Evolutionary conservation across 2,797 vertebrate genomes (phyloP), one percentile per base, ranked within the genome.

Genomic region (Argya squamiceps): DNA sequence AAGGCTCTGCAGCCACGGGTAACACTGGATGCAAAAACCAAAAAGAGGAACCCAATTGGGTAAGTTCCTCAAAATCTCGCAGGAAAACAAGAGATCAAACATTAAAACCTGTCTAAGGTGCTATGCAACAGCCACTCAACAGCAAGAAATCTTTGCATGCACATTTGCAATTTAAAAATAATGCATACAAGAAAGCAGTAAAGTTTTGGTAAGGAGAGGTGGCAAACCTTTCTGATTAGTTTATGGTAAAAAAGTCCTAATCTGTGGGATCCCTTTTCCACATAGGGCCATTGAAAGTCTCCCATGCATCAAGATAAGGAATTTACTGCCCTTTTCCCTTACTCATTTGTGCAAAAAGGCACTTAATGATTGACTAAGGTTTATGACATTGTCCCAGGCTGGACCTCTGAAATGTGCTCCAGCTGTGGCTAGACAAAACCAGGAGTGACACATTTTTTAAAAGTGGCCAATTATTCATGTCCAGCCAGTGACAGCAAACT

Each of bases 141-240:
- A 69, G 55, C 32, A 67, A 55, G 15, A 80, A 70, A 77, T 4
- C 2, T 50, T 46, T 7, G 8, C 0, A 0, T 7, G 11, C 23
- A 22, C 4, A 30, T 24, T 32, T 58, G 8, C 3, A 8, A 59
- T 30, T 84, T n/a, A 26, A 43, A 90, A 76, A 39, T 34, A 55
- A 59, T 0, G 0, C 22, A 37, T 2, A 2, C 1, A 13, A 16
- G 14, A 5, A 14, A 79, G 20, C 3, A 75, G 32, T 5, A 23
- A 47, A 12, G 13, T 46, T 79, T 55, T 64, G 29, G 22, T 16
- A 36, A 47, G 19, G 11, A 18, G 10, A 53, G 8, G 29, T 30
- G 18, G 19, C 11, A 74, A 71, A 68, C 19, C 20, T 15, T 63
- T 23, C 24, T 76, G 15, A 46, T 19, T 30, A 14, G 2, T 14